These are phyloP conservation scores for Neoniphon sammara DNA, from an alignment of 2,797 vertebrate genomes.

Conservation along the genomic window DNA sequence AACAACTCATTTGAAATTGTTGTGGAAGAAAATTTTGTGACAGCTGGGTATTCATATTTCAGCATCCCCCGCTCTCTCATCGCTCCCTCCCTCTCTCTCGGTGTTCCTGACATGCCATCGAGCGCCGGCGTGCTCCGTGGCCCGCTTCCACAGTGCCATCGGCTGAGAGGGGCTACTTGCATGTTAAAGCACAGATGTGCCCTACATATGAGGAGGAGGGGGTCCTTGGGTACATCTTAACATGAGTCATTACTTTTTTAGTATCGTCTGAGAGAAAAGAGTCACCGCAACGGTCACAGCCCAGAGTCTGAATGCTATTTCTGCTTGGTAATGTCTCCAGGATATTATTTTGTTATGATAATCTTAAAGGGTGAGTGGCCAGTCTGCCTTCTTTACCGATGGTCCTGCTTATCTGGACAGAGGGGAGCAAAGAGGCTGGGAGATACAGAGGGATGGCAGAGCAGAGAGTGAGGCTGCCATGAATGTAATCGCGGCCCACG, in stretches of 20 bases:
- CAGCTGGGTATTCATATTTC: conserved; percentile 47
- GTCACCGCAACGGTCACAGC: background rate
- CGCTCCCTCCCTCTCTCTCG: conserved; percentile 12
- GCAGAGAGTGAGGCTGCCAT: background rate
- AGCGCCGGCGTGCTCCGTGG: conserved; percentile 25
- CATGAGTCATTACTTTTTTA: background rate
- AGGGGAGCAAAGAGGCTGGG: background rate
- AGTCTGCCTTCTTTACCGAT: no score
- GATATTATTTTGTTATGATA: background rate
- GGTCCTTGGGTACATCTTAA: conserved; percentile 12
- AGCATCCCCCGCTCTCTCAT: background rate
- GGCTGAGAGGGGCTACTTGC: conserved; percentile 11
- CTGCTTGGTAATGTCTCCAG: background rate
- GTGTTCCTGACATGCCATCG: conserved; percentile 9
- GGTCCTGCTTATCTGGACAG: no score
- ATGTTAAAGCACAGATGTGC: conserved; percentile 26
- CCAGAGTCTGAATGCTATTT: background rate
- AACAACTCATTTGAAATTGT: conserved; percentile 20
- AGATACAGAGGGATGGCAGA: background rate
- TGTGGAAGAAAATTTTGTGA: conserved; percentile 34
- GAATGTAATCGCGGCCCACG: background rate
- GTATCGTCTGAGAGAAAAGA: background rate
- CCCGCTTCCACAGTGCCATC: conserved; percentile 8
- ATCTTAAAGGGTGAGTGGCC: background rate
- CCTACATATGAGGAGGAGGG: conserved; percentile 27